Conservation (phyloP, 2,888 invertebrate genomes). For the Rhagophthalmus giganteus region DNA sequence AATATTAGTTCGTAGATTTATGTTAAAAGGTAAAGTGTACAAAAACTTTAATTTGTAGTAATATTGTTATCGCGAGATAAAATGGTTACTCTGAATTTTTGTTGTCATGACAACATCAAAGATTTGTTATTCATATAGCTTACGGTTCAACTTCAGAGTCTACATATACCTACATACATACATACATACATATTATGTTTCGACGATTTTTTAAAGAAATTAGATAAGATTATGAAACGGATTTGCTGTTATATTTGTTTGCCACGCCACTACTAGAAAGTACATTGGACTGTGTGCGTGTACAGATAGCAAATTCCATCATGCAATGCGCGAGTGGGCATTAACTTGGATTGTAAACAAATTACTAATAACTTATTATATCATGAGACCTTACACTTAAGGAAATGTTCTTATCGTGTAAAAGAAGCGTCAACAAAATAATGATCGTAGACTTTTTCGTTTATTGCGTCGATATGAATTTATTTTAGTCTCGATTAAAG, state of each 20-base stretch:
- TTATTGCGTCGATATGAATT: conserved; percentile 6
- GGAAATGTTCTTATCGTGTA: conserved; percentile 10
- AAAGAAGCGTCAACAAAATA: conserved; percentile 18
- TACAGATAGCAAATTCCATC: conserved; percentile 28
- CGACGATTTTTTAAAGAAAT: conserved; percentile 4
- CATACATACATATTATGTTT: neutral
- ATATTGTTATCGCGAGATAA: no score
- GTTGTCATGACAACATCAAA: no score
- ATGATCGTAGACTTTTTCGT: conserved; percentile 7
- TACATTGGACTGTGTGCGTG: conserved; percentile 25
- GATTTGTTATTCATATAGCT: no score
- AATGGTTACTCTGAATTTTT: no score
- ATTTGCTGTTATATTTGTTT: conserved; percentile 19
- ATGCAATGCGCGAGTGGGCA: conserved; percentile 27
- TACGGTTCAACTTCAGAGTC: no score
- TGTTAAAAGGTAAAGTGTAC: no score
- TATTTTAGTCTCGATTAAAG: conserved; percentile 12
- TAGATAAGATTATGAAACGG: conserved; percentile 22
- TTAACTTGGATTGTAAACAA: conserved; percentile 20
- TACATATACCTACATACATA: neutral
- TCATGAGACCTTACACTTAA: conserved; percentile 15
- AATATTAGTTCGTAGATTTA: no score
- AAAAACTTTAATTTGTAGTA: no score
- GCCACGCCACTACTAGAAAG: conserved; percentile 18
- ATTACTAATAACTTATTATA: conserved; percentile 16